Evolutionary conservation across 2,888 invertebrate genomes (phyloP), one percentile per base, ranked within the genome.

Genomic region (Athetis lepigone): DNA sequence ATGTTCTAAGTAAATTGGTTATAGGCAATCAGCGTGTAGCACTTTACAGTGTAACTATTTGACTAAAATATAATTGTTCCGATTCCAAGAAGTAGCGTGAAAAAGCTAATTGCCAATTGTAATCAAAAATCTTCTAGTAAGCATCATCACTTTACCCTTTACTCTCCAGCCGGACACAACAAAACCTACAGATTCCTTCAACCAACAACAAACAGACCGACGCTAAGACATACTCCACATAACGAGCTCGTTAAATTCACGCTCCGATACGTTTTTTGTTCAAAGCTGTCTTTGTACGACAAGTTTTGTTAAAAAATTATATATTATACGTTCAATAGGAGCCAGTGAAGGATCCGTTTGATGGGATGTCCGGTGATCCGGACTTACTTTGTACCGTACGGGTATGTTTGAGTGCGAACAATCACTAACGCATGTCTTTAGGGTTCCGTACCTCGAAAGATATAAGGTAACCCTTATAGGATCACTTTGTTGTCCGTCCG

Each of bases 261-360:
- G 78, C 77, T 78, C 45, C 68, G 51, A 56, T 77, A 69, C 63
- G 33, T 77, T 79, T 68, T 78, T 77, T 79, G 73, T 76, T 79
- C 79, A 79, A 65, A 78, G 57, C 36, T 60, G 9, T 37, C 56
- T 75, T 54, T 67, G 47, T 36, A 13, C 9, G 51, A 42, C 5
- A 43, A 71, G 70, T 59, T 66, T 56, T 95, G 52, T 62, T 46
- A 57, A 74, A 61, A 65, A 68, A 49, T 45, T 36, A 39, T 43
- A 66, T 52, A 21, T 21, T 23, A 27, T 16, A 7, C 29, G 36
- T 60, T 43, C 36, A 60, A 21, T 27, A 19, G 19, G 8, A 16
- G 37, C 11, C 50, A 25, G 23, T 18, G 19, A 25, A 9, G 27
- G 50, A 25, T 18, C 8, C 49, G 46, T 64, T 49, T 52, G 51